These are phyloP conservation scores for Antechinus flavipes DNA, from an alignment of 2,113 vertebrate species.

Conservation along the genomic window DNA sequence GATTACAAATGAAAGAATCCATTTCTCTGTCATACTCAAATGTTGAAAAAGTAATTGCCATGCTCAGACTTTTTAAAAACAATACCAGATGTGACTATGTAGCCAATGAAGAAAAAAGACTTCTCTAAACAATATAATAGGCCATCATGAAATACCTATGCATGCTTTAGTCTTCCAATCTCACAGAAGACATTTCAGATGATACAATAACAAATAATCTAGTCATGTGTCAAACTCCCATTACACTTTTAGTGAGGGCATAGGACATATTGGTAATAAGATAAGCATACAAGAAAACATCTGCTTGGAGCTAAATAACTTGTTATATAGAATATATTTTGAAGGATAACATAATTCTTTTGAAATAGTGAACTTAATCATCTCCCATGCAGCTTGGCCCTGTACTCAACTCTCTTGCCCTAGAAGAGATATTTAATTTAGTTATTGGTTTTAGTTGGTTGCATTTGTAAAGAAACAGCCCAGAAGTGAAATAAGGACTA, in stretches of 20 bases:
- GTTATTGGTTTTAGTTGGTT: slow-evolving; percentile 42
- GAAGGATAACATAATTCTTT: neutral
- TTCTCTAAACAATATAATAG: neutral
- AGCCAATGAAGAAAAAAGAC: neutral
- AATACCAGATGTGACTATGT: neutral
- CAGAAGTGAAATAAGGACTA: slow-evolving; percentile 52
- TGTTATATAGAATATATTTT: slow-evolving; percentile 23
- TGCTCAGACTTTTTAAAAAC: neutral
- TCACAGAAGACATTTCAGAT: neutral
- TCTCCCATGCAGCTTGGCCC: neutral
- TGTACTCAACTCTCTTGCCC: neutral
- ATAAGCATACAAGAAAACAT: neutral
- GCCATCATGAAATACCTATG: neutral
- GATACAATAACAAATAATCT: neutral
- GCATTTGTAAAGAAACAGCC: slow-evolving; percentile 56
- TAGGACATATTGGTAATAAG: neutral
- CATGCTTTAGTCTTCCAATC: neutral
- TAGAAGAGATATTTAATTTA: slow-evolving; percentile 1
- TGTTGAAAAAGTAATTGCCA: neutral
- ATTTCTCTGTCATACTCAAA: neutral
- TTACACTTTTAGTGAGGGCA: neutral
- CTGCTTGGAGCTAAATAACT: slow-evolving; percentile 52
- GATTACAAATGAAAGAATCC: neutral
- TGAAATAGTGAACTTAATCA: neutral
- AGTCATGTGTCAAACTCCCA: neutral